A percentile compares a stretch with the other conserved stretches of the same genome.
Conservation (phyloP, 1,140 invertebrate genomes). For the Diploscapter pachys region DNA sequence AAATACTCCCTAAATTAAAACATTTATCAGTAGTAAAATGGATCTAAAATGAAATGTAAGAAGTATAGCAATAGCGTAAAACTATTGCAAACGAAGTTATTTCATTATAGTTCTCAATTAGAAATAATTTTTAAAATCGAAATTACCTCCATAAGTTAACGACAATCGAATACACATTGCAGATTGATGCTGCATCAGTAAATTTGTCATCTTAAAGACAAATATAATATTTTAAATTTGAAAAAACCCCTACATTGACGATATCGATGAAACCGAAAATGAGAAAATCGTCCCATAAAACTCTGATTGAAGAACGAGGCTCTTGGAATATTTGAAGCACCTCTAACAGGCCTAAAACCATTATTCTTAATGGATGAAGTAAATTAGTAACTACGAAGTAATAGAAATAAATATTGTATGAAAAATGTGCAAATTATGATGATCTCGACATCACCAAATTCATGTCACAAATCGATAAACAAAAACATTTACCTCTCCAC, state of each 20-base stretch:
- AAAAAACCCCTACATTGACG: slow-evolving; percentile 13
- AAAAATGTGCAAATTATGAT: too few species aligned
- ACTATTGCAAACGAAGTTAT: neutral
- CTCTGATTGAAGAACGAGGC: slow-evolving; percentile 26
- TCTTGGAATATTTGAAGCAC: slow-evolving; percentile 37
- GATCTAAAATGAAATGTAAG: neutral
- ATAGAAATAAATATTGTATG: neutral
- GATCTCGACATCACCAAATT: neutral
- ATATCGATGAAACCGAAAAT: slow-evolving; percentile 36
- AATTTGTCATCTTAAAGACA: neutral
- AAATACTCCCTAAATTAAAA: slow-evolving; percentile 30
- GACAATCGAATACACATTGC: too few species aligned
- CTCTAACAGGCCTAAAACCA: slow-evolving; percentile 24
- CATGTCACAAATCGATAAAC: neutral
- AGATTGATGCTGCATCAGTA: neutral
- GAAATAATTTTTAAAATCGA: too few species aligned
- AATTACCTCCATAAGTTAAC: too few species aligned
- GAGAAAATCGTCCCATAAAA: slow-evolving; percentile 29
- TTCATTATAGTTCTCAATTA: neutral
- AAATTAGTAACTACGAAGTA: neutral
- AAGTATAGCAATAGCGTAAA: neutral
- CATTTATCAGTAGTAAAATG: neutral
- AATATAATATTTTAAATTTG: neutral
- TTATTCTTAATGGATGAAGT: neutral
- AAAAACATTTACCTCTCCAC: slow-evolving; percentile 23